Conservation (phyloP, 2,888 invertebrate species). For the Hirtodrosophila confusa region DNA sequence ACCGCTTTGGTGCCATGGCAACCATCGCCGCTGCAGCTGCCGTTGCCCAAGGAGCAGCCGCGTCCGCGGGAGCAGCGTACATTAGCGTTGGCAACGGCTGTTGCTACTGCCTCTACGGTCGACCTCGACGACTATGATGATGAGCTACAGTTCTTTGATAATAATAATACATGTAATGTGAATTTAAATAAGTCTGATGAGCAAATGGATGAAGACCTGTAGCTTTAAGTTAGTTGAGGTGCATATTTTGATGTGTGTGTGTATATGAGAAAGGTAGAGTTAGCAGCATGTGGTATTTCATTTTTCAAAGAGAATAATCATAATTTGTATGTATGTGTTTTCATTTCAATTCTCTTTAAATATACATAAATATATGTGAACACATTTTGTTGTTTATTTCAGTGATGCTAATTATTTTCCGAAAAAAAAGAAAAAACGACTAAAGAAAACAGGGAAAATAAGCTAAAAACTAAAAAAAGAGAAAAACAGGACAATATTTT, state of each 20-base stretch:
- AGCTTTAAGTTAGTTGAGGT: constrained; percentile 39
- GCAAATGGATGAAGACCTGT: constrained; percentile 82
- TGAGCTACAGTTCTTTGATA: constrained; percentile 76
- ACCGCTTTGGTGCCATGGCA: constrained; percentile 93
- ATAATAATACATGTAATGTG: constrained; percentile 84
- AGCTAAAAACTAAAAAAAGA: no score
- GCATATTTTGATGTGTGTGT: constrained; percentile 20
- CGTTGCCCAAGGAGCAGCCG: constrained; percentile 31
- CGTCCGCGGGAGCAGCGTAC: constrained; percentile 2
- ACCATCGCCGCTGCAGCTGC: constrained; percentile 86
- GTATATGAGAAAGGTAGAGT: constrained; percentile 29
- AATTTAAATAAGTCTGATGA: constrained; percentile 83
- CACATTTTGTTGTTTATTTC: no score
- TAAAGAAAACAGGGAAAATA: no score
- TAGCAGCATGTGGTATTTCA: constrained; percentile 31
- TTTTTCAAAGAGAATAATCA: constrained; percentile 33
- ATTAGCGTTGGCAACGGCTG: neutral
- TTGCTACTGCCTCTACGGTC: neutral
- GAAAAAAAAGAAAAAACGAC: no score
- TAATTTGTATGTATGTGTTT: constrained; percentile 24
- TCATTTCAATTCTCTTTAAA: constrained; percentile 29
- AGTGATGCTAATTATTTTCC: no score
- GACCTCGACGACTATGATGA: constrained; percentile 76
- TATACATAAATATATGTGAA: neutral
- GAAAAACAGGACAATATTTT: no score